Conservation (phyloP, 2,888 invertebrate genomes). For the Saturnia pavonia region DNA sequence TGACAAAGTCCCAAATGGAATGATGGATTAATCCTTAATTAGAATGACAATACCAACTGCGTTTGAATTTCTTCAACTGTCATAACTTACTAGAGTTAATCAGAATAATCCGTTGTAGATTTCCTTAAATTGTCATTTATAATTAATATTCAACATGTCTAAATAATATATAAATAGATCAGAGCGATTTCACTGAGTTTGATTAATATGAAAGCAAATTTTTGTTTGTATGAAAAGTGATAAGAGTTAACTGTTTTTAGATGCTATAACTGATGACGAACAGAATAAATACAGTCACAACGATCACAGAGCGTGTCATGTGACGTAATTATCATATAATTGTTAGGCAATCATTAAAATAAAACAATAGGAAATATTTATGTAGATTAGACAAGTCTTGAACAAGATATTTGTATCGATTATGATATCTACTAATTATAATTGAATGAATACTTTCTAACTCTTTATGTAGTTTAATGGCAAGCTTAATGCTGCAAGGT, state of each 20-base stretch:
- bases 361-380: background rate
- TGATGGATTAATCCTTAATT: constrained; percentile 51
- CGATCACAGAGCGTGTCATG: background rate
- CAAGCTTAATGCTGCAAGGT: too few relatives aligned
- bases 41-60: constrained; percentile 48
- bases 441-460: too few relatives aligned
- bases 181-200: background rate
- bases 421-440: background rate
- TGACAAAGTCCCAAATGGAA: constrained; percentile 31
- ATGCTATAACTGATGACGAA: background rate
- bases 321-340: background rate
- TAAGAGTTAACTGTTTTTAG: too few relatives aligned
- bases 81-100: constrained; percentile 28
- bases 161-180: background rate
- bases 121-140: constrained; percentile 24
- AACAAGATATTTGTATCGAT: background rate
- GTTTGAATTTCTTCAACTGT: constrained; percentile 39
- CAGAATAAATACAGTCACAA: background rate
- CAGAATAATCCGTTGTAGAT: constrained; percentile 15
- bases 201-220: background rate
- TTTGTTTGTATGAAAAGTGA: background rate
- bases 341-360: background rate
- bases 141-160: background rate
- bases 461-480: too few relatives aligned
- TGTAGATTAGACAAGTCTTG: background rate